phyloP scores from a whole-genome alignment of 1,140 invertebrate genomes.

The Apis mellifera region DNA sequence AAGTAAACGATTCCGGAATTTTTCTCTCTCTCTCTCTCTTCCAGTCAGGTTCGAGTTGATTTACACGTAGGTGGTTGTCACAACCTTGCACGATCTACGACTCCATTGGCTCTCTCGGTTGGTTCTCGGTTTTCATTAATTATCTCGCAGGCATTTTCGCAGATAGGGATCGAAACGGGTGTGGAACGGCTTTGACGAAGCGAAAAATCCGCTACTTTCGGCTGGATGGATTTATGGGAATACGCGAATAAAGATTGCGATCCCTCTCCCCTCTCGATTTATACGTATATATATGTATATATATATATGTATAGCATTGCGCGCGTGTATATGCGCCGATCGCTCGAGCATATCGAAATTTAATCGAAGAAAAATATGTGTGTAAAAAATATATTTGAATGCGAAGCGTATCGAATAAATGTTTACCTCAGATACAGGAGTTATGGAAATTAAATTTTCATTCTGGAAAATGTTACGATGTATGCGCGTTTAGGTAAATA shows the following conservation, averaged over 20 bases:
- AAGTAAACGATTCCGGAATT: constrained; percentile 25
- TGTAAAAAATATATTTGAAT: neutral
- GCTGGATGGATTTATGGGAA: constrained; percentile 33
- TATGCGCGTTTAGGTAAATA: too few species aligned
- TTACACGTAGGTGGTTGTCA: constrained; percentile 40
- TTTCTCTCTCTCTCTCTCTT: constrained; percentile 1
- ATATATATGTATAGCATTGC: too few species aligned
- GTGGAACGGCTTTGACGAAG: constrained; percentile 1
- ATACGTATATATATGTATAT: neutral
- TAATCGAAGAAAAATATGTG: neutral
- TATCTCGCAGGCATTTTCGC: constrained; percentile 37
- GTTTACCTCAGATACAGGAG: neutral
- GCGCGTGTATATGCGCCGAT: neutral
- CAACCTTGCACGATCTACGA: constrained; percentile 10
- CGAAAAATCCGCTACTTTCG: constrained; percentile 19
- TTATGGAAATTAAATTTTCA: neutral
- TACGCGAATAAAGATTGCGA: neutral
- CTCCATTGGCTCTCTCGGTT: constrained; percentile 27
- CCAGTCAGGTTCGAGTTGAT: neutral
- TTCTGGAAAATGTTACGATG: neutral
- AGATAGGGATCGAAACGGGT: constrained; percentile 25
- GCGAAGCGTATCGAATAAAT: neutral
- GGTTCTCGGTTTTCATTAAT: constrained; percentile 50
- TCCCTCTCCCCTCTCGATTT: neutral
- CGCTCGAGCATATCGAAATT: neutral